Evolutionary conservation across 2,113 vertebrate species (phyloP).

Genomic region (Regulus satrapa): DNA sequence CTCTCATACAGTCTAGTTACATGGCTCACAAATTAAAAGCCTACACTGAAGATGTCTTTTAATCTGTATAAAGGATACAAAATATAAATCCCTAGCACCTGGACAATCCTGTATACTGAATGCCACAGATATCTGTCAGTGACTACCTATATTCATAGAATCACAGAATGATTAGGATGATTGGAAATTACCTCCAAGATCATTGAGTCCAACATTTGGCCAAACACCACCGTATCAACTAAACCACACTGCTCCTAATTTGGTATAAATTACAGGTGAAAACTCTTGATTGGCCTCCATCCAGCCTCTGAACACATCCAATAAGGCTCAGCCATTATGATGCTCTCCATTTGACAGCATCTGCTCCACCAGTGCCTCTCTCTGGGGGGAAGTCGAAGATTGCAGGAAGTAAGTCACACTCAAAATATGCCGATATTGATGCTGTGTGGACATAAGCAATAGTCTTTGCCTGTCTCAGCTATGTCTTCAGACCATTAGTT

Average conservation of each 20-base stretch:
- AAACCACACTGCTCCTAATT: not conserved
- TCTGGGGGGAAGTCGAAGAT: not conserved
- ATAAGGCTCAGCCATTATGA: too few species aligned
- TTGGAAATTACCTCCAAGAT: not conserved
- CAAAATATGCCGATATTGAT: not conserved
- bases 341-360: not conserved
- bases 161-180: not conserved
- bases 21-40: not conserved
- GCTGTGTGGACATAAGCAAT: not conserved
- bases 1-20: not conserved
- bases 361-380: not conserved
- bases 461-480: not conserved
- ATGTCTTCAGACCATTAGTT: not conserved
- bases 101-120: not conserved
- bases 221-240: accelerated
- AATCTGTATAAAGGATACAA: not conserved
- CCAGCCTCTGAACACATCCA: not conserved
- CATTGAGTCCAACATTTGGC: not conserved
- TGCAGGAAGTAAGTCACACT: not conserved
- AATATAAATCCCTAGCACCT: not conserved
- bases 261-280: not conserved
- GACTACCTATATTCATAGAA: not conserved
- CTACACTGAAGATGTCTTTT: not conserved
- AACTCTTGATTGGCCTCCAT: not conserved
- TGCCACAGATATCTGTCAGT: not conserved